Evolutionary conservation across 1,140 invertebrate species (phyloP).

Genomic region (Bacillus rossius): DNA sequence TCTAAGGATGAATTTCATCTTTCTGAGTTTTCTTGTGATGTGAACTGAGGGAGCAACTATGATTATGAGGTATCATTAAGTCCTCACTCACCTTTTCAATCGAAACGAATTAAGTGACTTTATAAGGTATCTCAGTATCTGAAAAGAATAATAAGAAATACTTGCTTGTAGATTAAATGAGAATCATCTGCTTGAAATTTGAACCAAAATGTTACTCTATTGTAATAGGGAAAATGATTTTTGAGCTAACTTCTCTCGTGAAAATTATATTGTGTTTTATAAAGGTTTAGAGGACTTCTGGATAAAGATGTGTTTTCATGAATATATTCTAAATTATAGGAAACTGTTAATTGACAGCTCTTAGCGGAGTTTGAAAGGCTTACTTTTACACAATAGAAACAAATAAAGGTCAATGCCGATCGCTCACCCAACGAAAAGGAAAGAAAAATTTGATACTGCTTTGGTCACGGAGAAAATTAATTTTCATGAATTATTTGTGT

Average conservation of each 20-base stretch:
- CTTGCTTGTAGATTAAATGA: slow-evolving; percentile 15
- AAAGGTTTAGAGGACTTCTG: neutral
- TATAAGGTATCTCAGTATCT: slow-evolving; percentile 7
- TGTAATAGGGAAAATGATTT: slow-evolving; percentile 9
- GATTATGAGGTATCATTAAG: slow-evolving; percentile 5
- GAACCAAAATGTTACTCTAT: slow-evolving; percentile 19
- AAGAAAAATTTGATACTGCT: slow-evolving; percentile 34
- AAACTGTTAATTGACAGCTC: slow-evolving; percentile 31
- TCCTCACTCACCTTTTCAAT: slow-evolving; percentile 16
- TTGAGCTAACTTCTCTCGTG: neutral
- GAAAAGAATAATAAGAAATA: slow-evolving; percentile 18
- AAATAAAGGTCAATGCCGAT: slow-evolving; percentile 30
- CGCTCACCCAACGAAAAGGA: slow-evolving; percentile 30
- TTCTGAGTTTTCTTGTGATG: too few relatives aligned
- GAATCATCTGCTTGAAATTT: neutral
- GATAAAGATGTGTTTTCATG: neutral
- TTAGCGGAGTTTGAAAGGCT: slow-evolving; percentile 36
- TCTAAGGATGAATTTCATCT: too few relatives aligned
- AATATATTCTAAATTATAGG: neutral
- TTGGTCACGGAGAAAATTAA: slow-evolving; percentile 30
- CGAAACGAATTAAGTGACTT: slow-evolving; percentile 18
- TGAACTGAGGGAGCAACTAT: too few relatives aligned
- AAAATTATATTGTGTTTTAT: neutral
- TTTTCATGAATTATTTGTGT: slow-evolving; percentile 29
- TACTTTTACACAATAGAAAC: slow-evolving; percentile 40